Evolutionary conservation across 1,140 invertebrate genomes (phyloP).

Genomic region (Formica selysi): DNA sequence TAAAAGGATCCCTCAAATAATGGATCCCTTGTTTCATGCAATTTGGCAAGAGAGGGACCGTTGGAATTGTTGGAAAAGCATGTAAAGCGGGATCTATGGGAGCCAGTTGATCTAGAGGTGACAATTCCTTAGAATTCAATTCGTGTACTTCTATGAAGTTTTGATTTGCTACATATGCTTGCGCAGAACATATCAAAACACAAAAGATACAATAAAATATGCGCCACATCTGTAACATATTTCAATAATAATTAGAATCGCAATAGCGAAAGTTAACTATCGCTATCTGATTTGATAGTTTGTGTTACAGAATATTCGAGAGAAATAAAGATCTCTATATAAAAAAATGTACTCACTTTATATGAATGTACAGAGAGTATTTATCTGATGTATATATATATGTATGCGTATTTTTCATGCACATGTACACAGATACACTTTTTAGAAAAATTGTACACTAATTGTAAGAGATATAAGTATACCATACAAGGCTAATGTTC

Average conservation of each 20-base stretch:
- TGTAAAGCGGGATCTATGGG: constrained; percentile 58
- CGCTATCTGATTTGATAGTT: too few species aligned
- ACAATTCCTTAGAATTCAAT: background rate
- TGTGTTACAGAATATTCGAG: too few species aligned
- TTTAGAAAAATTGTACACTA: background rate
- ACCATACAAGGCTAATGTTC: background rate
- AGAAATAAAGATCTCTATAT: too few species aligned
- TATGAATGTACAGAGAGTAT: too few species aligned
- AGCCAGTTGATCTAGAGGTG: background rate
- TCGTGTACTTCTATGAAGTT: constrained; percentile 41
- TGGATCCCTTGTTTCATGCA: constrained; percentile 27
- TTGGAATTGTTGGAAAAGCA: constrained; percentile 48
- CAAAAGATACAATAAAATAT: background rate
- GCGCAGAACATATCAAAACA: background rate
- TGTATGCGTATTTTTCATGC: background rate
- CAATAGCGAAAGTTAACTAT: background rate
- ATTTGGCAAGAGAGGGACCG: constrained; percentile 29
- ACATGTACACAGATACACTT: background rate
- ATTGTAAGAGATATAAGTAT: background rate
- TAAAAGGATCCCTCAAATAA: constrained; percentile 59
- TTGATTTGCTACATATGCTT: background rate
- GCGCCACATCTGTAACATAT: constrained; percentile 48
- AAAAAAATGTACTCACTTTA: too few species aligned
- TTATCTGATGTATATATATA: too few species aligned
- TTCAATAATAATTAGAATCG: background rate